A percentile compares a stretch with the other conserved stretches of the same genome.
Evolutionary conservation across 2,113 vertebrate species (phyloP).

Genomic region (Athene noctua): DNA sequence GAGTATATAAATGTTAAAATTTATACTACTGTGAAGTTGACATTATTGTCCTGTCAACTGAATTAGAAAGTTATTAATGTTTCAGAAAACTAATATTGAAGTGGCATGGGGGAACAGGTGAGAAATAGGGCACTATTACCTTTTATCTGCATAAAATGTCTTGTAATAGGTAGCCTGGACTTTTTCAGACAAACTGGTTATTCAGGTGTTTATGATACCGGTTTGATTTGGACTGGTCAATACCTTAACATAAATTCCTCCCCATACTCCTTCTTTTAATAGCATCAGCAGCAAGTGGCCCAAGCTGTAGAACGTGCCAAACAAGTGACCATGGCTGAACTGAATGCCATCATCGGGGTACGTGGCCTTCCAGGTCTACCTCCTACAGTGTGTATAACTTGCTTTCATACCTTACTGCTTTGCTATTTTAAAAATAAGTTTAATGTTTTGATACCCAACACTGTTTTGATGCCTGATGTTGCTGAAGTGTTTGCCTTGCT

Average conservation of each 20-base stretch:
- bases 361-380: conserved; percentile 93
- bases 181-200: neutral
- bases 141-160: neutral
- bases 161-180: neutral
- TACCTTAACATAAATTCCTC: neutral
- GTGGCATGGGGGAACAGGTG: neutral
- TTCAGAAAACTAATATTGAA: neutral
- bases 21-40: neutral
- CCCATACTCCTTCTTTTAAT: conserved; percentile 38
- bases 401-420: conserved; percentile 85
- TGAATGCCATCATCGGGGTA: conserved; percentile 98
- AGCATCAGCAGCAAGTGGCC: conserved; percentile 98
- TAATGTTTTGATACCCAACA: neutral
- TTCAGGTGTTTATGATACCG: neutral
- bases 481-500: neutral
- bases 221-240: neutral
- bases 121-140: neutral
- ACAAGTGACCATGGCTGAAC: conserved; percentile 98
- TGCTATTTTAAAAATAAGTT: conserved; percentile 31
- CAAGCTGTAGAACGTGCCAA: conserved; percentile 97
- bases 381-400: conserved; percentile 92
- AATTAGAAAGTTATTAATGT: neutral
- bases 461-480: neutral
- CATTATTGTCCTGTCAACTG: neutral
- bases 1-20: neutral